Evolutionary conservation across 1,140 invertebrate genomes (phyloP), one percentile per base, ranked within the genome.

Genomic region (Cotesia glomerata): DNA sequence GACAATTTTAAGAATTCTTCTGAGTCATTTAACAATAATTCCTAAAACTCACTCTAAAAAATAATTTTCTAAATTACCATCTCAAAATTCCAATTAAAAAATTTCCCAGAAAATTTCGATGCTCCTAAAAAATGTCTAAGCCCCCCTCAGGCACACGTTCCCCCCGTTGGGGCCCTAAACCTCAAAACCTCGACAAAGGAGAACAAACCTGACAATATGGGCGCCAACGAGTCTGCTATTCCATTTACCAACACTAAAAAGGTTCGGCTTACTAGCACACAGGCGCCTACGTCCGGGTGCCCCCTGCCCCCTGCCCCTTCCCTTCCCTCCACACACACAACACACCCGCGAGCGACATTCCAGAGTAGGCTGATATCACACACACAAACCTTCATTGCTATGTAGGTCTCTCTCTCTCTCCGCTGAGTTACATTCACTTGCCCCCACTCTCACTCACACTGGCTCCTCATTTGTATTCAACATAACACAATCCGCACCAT

Each of bases 321-420:
- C 39, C 14, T 2, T 5, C 11, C 8, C 7, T 45, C 45, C 39
- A 45, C 39, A 39, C 26, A 26, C 35, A 52, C 26, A 56, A 39
- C n/a, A 26, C 35, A 52, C 26, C 35, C 8, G n/a, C 26, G n/a
- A 8, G 34, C 39, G 26, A 26, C 26, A 26, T 26, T 26, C 26
- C 26, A 26, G 26, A 26, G 26, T 26, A 26, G 26, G 26, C 26
- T 26, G 26, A 26, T 26, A 26, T 59, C 26, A 26, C 35, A 52
- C 26, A 56, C 8, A 51, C 13, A 32, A 0, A 54, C 39, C 39
- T 11, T 45, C 39, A 45, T n/a, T n/a, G n/a, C n/a, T n/a, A 87
- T 86, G 84, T 87, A 87, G 85, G 85, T 87, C 85, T 84, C 85
- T 84, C 84, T 84, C 84, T 85, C 83, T 83, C 82, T 84, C 82